Evolutionary conservation across 2,797 vertebrate species (phyloP).

Genomic region (Leuciscus waleckii): DNA sequence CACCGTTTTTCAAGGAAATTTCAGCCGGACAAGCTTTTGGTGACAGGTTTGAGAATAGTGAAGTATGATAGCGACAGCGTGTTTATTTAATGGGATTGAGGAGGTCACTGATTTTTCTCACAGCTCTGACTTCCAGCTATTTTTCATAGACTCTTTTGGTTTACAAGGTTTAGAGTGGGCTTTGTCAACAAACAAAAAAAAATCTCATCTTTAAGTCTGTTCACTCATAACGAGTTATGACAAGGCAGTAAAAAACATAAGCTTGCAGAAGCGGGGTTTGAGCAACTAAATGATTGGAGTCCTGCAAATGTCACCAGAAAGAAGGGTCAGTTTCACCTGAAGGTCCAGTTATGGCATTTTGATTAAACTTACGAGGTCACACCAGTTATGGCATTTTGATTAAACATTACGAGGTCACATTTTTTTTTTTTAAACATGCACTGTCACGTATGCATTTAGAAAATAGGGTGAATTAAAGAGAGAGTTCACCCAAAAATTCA

Average conservation of each 20-base stretch:
- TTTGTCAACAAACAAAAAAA: not conserved
- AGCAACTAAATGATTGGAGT: not conserved
- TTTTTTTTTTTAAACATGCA: no score
- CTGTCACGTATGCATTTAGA: not conserved
- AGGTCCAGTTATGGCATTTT: not conserved
- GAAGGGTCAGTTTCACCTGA: not conserved
- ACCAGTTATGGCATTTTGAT: not conserved
- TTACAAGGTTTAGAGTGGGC: not conserved
- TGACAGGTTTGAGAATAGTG: constrained; percentile 33
- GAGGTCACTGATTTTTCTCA: constrained; percentile 22
- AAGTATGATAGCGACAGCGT: not conserved
- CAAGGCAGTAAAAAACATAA: not conserved
- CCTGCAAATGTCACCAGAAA: not conserved
- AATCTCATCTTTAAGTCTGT: not conserved
- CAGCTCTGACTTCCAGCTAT: constrained; percentile 51
- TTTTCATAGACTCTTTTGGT: constrained; percentile 39
- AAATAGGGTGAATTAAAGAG: not conserved
- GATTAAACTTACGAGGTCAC: not conserved
- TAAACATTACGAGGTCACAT: not conserved
- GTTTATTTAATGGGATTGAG: constrained; percentile 46
- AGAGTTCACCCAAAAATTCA: no score
- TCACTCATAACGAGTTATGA: not conserved
- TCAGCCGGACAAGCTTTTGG: constrained; percentile 28
- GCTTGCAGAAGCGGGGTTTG: not conserved
- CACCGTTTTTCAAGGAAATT: constrained; percentile 34